Evolutionary conservation across 2,888 invertebrate species (phyloP).

Genomic region (Noctuana brunneofusca): DNA sequence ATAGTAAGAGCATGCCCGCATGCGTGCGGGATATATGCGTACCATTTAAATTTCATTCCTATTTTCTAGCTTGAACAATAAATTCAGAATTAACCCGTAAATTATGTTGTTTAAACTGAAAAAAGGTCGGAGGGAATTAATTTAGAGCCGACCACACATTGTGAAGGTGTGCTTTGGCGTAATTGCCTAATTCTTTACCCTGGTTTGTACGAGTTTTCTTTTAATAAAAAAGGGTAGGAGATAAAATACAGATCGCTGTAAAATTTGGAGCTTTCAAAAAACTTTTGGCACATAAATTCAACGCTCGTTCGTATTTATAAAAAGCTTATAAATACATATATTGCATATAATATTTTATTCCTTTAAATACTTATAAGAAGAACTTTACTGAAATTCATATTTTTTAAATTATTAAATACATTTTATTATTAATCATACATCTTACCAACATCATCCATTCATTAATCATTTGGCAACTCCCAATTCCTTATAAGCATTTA

Average conservation of each 20-base stretch:
- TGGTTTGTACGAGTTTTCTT: conserved; percentile 38
- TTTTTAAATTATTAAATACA: too few species aligned
- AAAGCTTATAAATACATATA: too few species aligned
- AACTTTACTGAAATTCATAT: too few species aligned
- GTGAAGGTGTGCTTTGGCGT: conserved; percentile 45
- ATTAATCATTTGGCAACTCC: too few species aligned
- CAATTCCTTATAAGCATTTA: too few species aligned
- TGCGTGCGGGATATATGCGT: too few species aligned
- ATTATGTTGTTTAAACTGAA: conserved; percentile 63
- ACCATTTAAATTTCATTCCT: neutral
- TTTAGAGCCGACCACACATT: conserved; percentile 54
- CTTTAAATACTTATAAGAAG: too few species aligned
- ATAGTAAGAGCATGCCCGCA: too few species aligned
- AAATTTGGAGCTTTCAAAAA: neutral
- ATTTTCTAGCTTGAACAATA: neutral
- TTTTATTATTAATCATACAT: too few species aligned
- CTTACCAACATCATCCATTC: too few species aligned
- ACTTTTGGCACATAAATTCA: neutral
- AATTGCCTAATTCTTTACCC: conserved; percentile 60
- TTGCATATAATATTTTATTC: too few species aligned
- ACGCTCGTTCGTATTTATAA: too few species aligned
- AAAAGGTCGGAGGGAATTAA: conserved; percentile 60
- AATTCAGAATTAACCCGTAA: conserved; percentile 55
- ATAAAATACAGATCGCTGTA: conserved; percentile 1
- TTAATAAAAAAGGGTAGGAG: conserved; percentile 35